These are phyloP conservation scores for Corbicula japonica DNA, from an alignment of 2,888 invertebrate species.

Conservation along the genomic window DNA sequence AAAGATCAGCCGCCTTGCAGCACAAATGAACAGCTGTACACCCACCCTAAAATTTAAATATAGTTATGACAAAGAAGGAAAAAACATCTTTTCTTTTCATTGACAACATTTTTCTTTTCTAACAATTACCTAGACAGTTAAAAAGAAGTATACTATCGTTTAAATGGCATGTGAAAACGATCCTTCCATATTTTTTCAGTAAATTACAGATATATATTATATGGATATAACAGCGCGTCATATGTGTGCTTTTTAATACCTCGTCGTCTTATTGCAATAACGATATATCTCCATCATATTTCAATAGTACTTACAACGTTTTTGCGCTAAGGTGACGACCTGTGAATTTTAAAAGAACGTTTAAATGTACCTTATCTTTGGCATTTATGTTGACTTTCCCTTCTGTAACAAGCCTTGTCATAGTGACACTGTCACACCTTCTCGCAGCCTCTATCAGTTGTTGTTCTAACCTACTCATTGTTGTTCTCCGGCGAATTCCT, in stretches of 20 bases:
- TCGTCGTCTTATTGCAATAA: not conserved
- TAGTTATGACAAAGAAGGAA: too few relatives aligned
- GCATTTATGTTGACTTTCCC: conserved; percentile 39
- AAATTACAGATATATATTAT: not conserved
- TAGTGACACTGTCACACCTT: conserved; percentile 26
- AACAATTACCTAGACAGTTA: too few relatives aligned
- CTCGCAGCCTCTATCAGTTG: conserved; percentile 38
- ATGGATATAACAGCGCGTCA: not conserved
- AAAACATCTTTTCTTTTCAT: too few relatives aligned
- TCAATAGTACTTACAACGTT: not conserved
- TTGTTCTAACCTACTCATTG: not conserved
- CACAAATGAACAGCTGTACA: conserved; percentile 45
- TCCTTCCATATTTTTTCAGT: not conserved
- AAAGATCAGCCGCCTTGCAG: conserved; percentile 40
- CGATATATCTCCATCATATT: not conserved
- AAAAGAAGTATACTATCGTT: too few relatives aligned
- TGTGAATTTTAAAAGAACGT: not conserved
- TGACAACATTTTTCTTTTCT: too few relatives aligned
- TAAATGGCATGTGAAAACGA: too few relatives aligned
- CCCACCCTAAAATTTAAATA: conserved; percentile 32
- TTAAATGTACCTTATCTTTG: conserved; percentile 24
- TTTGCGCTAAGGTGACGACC: too few relatives aligned
- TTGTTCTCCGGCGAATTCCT: not conserved
- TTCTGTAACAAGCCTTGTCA: conserved; percentile 19
- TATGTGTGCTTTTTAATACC: not conserved